Conservation (phyloP, 2,113 vertebrate species). For the Gopherus evgoodei region DNA sequence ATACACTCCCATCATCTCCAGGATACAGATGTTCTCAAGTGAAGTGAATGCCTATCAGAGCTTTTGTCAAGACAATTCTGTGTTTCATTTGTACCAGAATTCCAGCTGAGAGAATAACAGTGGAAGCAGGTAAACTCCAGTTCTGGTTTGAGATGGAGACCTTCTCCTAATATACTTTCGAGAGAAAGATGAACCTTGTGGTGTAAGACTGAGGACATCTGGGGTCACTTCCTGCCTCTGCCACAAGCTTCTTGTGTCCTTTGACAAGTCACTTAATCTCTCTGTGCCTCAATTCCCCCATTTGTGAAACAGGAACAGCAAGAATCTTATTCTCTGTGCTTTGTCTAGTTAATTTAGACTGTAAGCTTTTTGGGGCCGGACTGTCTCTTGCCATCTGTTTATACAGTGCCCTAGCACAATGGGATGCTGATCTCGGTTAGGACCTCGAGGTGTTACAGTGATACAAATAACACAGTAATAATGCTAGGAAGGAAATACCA, state of each 20-base stretch:
- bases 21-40: background rate
- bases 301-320: background rate
- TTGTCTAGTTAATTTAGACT: background rate
- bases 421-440: background rate
- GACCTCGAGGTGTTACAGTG: rapidly evolving
- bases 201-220: background rate
- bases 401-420: background rate
- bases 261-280: background rate
- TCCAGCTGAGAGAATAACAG: background rate
- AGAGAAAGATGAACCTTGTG: background rate
- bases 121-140: background rate
- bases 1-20: constrained; percentile 39
- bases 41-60: constrained; percentile 26
- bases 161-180: background rate
- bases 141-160: background rate
- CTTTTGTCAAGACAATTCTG: constrained; percentile 14
- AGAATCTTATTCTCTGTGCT: background rate
- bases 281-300: background rate
- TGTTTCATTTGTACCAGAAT: background rate
- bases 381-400: background rate
- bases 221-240: background rate
- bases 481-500: background rate
- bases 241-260: background rate
- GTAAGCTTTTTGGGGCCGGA: background rate
- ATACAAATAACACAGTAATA: background rate